Conservation (phyloP, 2,797 vertebrate species). For the Varecia variegata region DNA sequence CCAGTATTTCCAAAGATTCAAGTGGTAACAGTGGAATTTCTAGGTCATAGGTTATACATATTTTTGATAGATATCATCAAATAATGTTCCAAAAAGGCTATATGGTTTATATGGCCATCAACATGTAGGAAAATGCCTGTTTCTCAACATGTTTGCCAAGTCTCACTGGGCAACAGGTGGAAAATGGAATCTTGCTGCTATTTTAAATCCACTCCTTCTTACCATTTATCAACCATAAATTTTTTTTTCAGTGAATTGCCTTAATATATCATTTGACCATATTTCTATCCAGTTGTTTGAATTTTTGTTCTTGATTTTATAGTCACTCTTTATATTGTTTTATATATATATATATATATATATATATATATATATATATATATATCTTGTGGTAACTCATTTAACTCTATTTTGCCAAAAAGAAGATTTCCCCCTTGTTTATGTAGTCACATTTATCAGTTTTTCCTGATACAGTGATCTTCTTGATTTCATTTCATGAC, state of each 20-base stretch:
- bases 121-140: neutral
- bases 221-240: neutral
- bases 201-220: neutral
- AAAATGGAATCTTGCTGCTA: neutral
- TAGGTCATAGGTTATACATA: neutral
- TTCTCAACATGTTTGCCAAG: neutral
- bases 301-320: neutral
- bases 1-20: neutral
- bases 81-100: neutral
- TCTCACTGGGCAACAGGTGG: neutral
- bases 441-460: neutral
- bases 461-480: neutral
- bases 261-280: neutral
- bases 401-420: neutral
- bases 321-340: neutral
- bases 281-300: neutral
- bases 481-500: neutral
- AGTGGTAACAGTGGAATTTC: slow-evolving; percentile 2
- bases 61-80: slow-evolving; percentile 7
- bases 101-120: neutral
- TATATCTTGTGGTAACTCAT: neutral
- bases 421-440: neutral
- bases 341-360: neutral
- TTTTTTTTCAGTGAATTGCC: neutral
- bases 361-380: neutral